Evolutionary conservation across 1,140 invertebrate species (phyloP).

Genomic region (Zelostemma sp.): DNA sequence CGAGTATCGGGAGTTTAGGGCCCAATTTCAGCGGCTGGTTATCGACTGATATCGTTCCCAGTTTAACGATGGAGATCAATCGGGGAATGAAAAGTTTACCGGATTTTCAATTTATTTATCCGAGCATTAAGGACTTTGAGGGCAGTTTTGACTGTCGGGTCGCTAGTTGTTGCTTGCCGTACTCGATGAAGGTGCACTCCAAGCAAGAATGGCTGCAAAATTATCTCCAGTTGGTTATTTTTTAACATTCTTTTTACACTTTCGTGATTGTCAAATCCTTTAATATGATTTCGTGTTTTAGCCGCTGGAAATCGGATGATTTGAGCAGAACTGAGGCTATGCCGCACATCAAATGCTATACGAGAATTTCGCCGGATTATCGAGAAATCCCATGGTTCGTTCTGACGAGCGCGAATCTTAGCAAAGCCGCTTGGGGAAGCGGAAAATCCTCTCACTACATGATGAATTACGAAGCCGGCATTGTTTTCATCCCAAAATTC

Average conservation of each 20-base stretch:
- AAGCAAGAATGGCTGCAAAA: conserved; percentile 88
- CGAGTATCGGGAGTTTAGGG: conserved; percentile 91
- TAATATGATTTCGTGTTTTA: conserved; percentile 56
- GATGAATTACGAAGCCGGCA: conserved; percentile 92
- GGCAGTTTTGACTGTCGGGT: conserved; percentile 85
- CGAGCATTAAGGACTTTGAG: conserved; percentile 81
- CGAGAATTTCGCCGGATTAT: conserved; percentile 78
- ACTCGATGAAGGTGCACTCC: conserved; percentile 80
- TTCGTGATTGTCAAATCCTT: too few species aligned
- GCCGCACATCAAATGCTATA: conserved; percentile 96
- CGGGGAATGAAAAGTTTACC: conserved; percentile 61
- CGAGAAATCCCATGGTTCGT: conserved; percentile 83
- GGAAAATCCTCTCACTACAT: conserved; percentile 77
- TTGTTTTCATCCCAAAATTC: conserved; percentile 88
- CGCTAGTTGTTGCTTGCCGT: conserved; percentile 92
- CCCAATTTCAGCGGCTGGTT: conserved; percentile 79
- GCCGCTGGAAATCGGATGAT: conserved; percentile 85
- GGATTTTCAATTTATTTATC: conserved; percentile 76
- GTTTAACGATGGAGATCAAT: conserved; percentile 71
- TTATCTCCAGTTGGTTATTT: conserved; percentile 84
- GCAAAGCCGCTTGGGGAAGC: conserved; percentile 95
- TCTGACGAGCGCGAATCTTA: conserved; percentile 93
- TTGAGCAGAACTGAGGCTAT: conserved; percentile 81
- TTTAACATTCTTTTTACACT: too few species aligned
- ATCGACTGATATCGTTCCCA: conserved; percentile 75